Evolutionary conservation across 2,888 invertebrate species (phyloP).

Genomic region (Ectemnius continuus): DNA sequence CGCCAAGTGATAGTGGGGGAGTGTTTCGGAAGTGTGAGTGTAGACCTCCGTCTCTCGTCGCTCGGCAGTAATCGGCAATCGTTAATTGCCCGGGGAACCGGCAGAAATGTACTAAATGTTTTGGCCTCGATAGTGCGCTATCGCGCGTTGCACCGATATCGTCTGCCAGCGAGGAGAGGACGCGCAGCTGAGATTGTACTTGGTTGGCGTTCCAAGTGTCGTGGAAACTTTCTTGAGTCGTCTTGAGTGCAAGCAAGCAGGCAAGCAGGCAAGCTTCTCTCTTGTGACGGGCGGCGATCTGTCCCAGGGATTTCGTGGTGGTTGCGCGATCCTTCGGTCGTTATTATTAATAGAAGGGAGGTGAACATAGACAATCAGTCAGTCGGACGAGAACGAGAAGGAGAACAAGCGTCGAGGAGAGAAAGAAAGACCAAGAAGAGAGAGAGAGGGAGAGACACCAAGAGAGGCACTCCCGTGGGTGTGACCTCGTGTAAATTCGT

Average conservation of each 20-base stretch:
- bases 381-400: slow-evolving; percentile 20
- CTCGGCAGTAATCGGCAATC: slow-evolving; percentile 25
- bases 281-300: background rate
- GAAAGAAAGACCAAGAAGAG: slow-evolving; percentile 18
- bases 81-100: slow-evolving; percentile 26
- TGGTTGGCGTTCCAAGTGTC: background rate
- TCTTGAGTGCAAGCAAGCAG: background rate
- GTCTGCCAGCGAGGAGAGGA: background rate
- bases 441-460: slow-evolving; percentile 30
- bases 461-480: slow-evolving; percentile 62
- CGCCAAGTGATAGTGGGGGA: too few species aligned
- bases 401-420: slow-evolving; percentile 14
- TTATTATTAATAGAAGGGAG: slow-evolving; percentile 38
- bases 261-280: too few species aligned
- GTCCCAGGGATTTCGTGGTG: background rate
- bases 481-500: slow-evolving; percentile 71
- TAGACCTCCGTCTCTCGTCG: slow-evolving; percentile 3
- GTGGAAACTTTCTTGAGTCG: background rate
- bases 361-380: slow-evolving; percentile 47
- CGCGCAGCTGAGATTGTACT: background rate
- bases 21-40: slow-evolving; percentile 6
- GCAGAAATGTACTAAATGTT: slow-evolving; percentile 27
- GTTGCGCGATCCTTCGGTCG: background rate
- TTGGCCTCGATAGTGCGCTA: slow-evolving; percentile 33
- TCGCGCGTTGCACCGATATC: slow-evolving; percentile 24